Base-by-base conservation (phyloP, 1,140 invertebrate species). In the Aphelinus atriplicis region DNA sequence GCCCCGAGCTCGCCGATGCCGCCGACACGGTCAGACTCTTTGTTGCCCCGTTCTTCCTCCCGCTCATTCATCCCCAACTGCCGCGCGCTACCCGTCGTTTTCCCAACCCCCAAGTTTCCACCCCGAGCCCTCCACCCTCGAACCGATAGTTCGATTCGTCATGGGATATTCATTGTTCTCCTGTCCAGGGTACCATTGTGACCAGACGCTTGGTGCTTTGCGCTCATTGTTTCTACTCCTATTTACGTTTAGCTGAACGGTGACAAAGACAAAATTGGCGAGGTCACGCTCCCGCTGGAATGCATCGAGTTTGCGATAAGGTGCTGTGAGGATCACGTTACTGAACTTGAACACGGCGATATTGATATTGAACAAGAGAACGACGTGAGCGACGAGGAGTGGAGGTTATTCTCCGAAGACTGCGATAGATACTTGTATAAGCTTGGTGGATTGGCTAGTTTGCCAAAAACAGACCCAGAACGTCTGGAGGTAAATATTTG, bases 391-490 rank as follows among this genome's bases (percentile, higher is more conserved):
- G 81, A 85, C 5, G 84, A 89, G 3, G 92, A 95, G 77, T 96
- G 95, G 93, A 90, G 92, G 81, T 86, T 90, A 48, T 95, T 95
- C 79, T 88, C 95, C 47, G 90, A 88, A 74, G 89, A 89, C 26
- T 76, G 56, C 45, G 74, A 76, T 1, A 57, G 48, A 60, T 1
- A 67, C 1, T n/a, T 71, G 45, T 67, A 67, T 45, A 78, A 84
- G 3, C 81, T 79, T 0, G 80, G 84, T 26, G 81, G 81, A 43
- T 82, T 86, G 68, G 71, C 71, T 5, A 46, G 68, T 51, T 75
- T 64, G 1, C 69, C 63, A 4, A 77, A 81, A 10, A 61, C 69
- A 3, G 48, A 57, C 26, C 50, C 26, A 1, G 50, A 71, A 1
- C 75, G 69, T n/a, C 48, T 81, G 2, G 76, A 81, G 76, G 70